Percentiles rank a stretch among this genome's conserved stretches.
Evolutionary conservation across 35 echinoderm and acorn worm species (phyloP).

Genomic region (Stichopus chloronotus): DNA sequence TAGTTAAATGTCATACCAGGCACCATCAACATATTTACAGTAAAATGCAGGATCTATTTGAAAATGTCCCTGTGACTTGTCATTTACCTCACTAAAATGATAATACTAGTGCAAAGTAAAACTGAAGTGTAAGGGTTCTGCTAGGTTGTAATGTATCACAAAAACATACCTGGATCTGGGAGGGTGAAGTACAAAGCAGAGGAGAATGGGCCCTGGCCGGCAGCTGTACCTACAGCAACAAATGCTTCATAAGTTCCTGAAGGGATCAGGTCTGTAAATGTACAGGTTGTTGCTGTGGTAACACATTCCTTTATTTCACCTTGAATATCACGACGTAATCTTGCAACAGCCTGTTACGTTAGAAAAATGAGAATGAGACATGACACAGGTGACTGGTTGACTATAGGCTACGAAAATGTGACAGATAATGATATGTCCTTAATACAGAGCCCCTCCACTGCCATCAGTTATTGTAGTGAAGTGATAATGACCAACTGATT

Average conservation of each 20-base stretch:
- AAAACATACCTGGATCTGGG: constrained; percentile 22
- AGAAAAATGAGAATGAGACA: not conserved
- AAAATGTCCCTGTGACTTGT: too few relatives aligned
- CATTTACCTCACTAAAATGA: too few relatives aligned
- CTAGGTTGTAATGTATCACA: too few relatives aligned
- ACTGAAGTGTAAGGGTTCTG: too few relatives aligned
- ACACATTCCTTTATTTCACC: not conserved
- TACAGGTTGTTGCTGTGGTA: not conserved
- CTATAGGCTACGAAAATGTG: not conserved
- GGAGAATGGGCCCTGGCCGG: constrained; percentile 45
- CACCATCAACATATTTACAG: too few relatives aligned
- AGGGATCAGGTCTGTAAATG: not conserved
- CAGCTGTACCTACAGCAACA: constrained; percentile 34
- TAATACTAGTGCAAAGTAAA: too few relatives aligned
- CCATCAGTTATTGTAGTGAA: not conserved
- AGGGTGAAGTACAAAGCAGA: constrained; percentile 1
- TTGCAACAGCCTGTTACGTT: constrained; percentile 16
- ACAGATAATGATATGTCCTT: not conserved
- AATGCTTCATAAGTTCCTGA: constrained; percentile 32
- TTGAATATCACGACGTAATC: not conserved
- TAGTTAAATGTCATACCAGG: too few relatives aligned
- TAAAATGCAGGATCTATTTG: too few relatives aligned
- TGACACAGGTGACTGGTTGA: not conserved
- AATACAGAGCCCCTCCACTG: not conserved
- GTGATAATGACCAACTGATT: not conserved